A percentile compares a stretch with the other conserved stretches of the same genome.
Conservation (phyloP, 1,140 invertebrate species). For the Drosophila melanogaster region DNA sequence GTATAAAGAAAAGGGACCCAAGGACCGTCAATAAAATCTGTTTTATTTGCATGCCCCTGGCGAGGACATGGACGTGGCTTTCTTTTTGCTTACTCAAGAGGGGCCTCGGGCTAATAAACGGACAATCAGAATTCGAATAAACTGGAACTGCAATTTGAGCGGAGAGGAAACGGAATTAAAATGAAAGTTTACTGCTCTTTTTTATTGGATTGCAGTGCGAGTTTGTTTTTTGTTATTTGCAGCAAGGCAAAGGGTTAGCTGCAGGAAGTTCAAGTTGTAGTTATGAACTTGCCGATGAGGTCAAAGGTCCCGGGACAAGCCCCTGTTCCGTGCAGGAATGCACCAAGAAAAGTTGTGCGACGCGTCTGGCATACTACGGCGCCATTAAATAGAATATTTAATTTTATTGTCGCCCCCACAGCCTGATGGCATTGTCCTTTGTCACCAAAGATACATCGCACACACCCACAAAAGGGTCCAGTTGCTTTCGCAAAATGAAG, state of each 20-base stretch:
- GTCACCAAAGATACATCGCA: conserved; percentile 63
- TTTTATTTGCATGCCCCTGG: conserved; percentile 67
- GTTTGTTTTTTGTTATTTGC: background rate
- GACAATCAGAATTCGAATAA: conserved; percentile 73
- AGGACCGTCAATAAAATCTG: conserved; percentile 70
- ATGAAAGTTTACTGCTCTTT: conserved; percentile 8
- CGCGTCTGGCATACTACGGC: conserved; percentile 65
- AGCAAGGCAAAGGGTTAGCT: background rate
- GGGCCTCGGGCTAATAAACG: conserved; percentile 36
- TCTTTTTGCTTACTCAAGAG: conserved; percentile 8
- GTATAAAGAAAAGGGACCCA: conserved; percentile 53
- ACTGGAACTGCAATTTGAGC: conserved; percentile 62
- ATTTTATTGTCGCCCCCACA: conserved; percentile 70
- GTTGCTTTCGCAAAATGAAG: conserved; percentile 46
- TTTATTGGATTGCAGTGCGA: conserved; percentile 24
- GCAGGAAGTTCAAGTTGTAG: conserved; percentile 1
- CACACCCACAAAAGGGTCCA: conserved; percentile 57
- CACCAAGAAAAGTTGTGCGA: conserved; percentile 29
- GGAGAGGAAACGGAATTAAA: conserved; percentile 14
- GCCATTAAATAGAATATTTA: conserved; percentile 82
- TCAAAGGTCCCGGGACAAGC: conserved; percentile 9
- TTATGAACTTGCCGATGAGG: conserved; percentile 2
- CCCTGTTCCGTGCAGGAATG: conserved; percentile 20
- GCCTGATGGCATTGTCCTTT: conserved; percentile 49
- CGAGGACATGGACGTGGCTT: conserved; percentile 49